These are phyloP conservation scores for Caenorhabditis remanei DNA, from an alignment of 1,140 invertebrate genomes.

Conservation along the genomic window DNA sequence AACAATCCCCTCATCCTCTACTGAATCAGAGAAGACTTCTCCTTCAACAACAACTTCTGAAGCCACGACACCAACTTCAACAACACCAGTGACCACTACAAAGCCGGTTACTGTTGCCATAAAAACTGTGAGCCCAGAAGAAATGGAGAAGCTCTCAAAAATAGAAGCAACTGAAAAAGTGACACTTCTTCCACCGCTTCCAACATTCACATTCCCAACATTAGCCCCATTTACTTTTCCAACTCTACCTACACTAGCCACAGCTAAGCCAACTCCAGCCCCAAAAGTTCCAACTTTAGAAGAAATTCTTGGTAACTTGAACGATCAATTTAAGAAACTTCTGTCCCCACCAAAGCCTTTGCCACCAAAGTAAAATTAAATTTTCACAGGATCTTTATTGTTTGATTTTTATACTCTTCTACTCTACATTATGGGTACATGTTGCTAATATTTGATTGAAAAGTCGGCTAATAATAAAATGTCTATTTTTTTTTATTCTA, in stretches of 20 bases:
- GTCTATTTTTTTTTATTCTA: background rate
- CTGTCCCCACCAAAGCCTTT: conserved; percentile 34
- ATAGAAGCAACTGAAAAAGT: conserved; percentile 34
- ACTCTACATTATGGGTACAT: conserved; percentile 35
- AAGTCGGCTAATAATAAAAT: conserved; percentile 11
- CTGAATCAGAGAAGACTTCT: background rate
- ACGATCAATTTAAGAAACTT: conserved; percentile 48
- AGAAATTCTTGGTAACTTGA: conserved; percentile 38
- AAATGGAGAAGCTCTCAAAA: conserved; percentile 25
- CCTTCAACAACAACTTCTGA: background rate
- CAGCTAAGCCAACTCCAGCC: conserved; percentile 6
- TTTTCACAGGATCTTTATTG: background rate
- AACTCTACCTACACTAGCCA: conserved; percentile 14
- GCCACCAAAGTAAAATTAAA: background rate
- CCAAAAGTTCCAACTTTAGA: conserved; percentile 50
- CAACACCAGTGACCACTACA: background rate
- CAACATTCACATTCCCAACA: conserved; percentile 43
- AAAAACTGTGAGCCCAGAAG: conserved; percentile 25
- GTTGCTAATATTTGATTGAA: conserved; percentile 13
- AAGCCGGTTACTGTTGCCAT: conserved; percentile 3
- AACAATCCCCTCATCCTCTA: background rate
- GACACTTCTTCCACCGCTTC: conserved; percentile 32
- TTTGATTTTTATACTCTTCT: background rate
- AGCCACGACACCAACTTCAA: background rate
- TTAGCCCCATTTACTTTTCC: conserved; percentile 33